These are phyloP conservation scores for Anseranas semipalmata DNA, from an alignment of 2,113 vertebrate species.

Conservation along the genomic window DNA sequence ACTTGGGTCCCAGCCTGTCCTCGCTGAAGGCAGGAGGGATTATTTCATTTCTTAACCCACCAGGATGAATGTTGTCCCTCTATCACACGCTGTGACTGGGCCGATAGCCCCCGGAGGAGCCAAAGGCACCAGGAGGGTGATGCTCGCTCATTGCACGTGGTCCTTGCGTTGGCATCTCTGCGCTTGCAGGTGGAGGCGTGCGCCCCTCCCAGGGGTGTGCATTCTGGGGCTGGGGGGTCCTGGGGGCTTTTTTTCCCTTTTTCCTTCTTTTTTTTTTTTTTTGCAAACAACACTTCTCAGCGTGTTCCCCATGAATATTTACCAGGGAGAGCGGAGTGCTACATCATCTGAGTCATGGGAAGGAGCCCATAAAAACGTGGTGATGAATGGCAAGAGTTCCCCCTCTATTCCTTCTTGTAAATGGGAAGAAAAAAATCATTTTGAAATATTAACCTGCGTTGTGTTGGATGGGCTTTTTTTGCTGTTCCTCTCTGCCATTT, in stretches of 20 bases:
- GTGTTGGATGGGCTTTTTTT: background rate
- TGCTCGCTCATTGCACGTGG: background rate
- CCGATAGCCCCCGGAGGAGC: background rate
- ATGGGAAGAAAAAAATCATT: background rate
- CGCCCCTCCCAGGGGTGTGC: background rate
- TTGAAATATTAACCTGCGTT: background rate
- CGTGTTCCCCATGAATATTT: conserved; percentile 1
- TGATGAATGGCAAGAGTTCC: background rate
- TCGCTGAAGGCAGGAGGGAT: background rate
- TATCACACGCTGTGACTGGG: background rate
- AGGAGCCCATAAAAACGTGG: background rate
- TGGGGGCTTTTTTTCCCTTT: too few relatives aligned
- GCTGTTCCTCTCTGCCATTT: background rate
- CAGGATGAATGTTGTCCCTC: background rate
- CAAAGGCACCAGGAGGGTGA: background rate
- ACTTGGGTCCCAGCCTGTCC: background rate
- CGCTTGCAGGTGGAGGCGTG: background rate
- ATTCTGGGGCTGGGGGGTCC: too few relatives aligned
- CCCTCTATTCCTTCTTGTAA: background rate
- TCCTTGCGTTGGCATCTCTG: background rate
- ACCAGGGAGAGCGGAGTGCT: background rate
- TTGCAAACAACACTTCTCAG: background rate
- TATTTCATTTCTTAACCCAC: background rate
- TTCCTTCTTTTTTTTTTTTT: background rate
- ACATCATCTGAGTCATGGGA: background rate